Conservation (phyloP, 2,797 vertebrate species). For the Picus viridis region DNA sequence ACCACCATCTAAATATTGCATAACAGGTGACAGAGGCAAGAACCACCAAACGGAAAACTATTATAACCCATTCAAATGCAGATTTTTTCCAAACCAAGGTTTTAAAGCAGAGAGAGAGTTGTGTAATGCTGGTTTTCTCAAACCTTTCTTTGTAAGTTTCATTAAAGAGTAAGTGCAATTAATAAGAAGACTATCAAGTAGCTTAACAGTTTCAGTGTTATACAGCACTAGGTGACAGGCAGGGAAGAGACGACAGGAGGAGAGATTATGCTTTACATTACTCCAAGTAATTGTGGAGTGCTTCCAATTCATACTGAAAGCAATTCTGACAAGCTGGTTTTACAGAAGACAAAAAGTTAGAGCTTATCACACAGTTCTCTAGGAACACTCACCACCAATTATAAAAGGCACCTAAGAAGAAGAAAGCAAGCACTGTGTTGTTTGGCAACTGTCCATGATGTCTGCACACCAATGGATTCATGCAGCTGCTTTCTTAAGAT, state of each 20-base stretch:
- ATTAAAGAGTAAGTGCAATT: neutral
- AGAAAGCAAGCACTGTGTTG: neutral
- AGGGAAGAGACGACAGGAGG: neutral
- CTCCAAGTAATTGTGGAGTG: neutral
- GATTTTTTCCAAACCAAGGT: slow-evolving; percentile 12
- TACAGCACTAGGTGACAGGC: accelerated
- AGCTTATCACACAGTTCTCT: neutral
- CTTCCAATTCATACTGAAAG: neutral
- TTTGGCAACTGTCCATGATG: neutral
- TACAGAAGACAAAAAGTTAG: neutral
- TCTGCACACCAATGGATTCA: neutral
- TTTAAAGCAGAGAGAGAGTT: neutral
- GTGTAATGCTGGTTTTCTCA: neutral
- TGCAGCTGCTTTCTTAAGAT: neutral
- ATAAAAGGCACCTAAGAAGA: neutral
- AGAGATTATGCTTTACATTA: neutral
- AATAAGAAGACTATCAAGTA: neutral
- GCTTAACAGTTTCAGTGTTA: neutral
- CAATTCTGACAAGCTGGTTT: neutral
- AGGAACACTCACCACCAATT: neutral
- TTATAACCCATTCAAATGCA: neutral
- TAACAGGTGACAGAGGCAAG: slow-evolving; percentile 22
- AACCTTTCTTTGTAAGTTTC: neutral
- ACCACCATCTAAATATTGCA: neutral
- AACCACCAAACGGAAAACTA: neutral